These are phyloP conservation scores for Dicyrtoma fusca DNA, from an alignment of 2,888 invertebrate genomes.

Conservation along the genomic window DNA sequence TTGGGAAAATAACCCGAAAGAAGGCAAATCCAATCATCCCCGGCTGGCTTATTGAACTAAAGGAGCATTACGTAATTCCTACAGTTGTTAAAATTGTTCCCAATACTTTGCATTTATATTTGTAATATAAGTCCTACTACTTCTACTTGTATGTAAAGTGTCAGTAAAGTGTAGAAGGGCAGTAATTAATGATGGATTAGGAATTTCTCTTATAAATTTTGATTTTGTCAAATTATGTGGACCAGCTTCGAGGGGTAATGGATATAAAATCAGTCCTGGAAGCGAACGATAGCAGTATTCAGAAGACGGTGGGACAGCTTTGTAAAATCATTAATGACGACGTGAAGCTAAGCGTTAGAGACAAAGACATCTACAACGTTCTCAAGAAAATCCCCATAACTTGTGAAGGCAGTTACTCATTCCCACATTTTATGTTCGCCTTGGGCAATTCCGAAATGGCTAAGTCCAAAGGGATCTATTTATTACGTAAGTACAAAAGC, in stretches of 20 bases:
- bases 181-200: too few species aligned
- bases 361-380: conserved; percentile 36
- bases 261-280: conserved; percentile 41
- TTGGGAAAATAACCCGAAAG: conserved; percentile 36
- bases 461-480: conserved; percentile 11
- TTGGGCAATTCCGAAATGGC: conserved; percentile 45
- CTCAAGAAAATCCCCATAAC: conserved; percentile 38
- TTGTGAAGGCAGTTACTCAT: conserved; percentile 41
- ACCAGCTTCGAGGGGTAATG: conserved; percentile 39
- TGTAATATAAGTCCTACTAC: too few species aligned
- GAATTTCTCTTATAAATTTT: too few species aligned
- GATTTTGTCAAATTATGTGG: too few species aligned
- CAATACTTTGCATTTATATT: too few species aligned
- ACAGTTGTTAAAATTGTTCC: too few species aligned
- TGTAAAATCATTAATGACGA: conserved; percentile 7
- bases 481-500: background rate
- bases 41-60: conserved; percentile 48
- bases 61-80: conserved; percentile 37
- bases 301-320: background rate
- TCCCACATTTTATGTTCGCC: conserved; percentile 51
- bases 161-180: too few species aligned
- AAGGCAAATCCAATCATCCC: conserved; percentile 40
- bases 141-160: too few species aligned
- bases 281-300: background rate
- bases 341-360: conserved; percentile 25